phyloP scores from a whole-genome alignment of 2,113 vertebrate species.

The Oncorhynchus keta region DNA sequence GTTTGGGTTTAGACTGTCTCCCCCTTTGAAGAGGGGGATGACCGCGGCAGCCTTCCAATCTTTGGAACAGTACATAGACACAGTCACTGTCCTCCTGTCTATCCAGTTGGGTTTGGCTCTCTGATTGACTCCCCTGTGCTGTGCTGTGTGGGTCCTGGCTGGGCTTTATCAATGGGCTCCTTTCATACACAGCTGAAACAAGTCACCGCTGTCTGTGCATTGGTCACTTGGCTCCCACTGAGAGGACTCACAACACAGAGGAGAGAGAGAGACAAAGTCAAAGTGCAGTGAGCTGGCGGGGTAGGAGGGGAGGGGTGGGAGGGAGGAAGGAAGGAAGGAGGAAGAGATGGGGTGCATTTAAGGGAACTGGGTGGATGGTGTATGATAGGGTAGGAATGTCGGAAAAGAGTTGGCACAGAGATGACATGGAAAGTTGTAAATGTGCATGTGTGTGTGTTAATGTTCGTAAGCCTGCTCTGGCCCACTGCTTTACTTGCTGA shows the following conservation, averaged over 20 bases:
- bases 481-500: constrained; percentile 48
- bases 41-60: no score
- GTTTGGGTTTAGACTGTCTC: no score
- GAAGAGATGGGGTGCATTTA: constrained; percentile 49
- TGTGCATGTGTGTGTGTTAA: constrained; percentile 40
- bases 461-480: constrained; percentile 58
- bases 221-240: constrained; percentile 57
- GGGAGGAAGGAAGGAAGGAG: constrained; percentile 15
- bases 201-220: constrained; percentile 70
- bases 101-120: constrained; percentile 58
- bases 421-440: not conserved
- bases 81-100: constrained; percentile 45
- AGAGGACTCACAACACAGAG: constrained; percentile 4
- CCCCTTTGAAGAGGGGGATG: no score
- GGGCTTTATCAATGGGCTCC: constrained; percentile 69
- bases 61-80: not conserved
- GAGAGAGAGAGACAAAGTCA: not conserved
- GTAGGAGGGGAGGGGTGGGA: not conserved
- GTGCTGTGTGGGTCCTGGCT: constrained; percentile 56
- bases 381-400: constrained; percentile 17
- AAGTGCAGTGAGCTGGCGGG: not conserved
- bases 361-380: constrained; percentile 30
- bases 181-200: constrained; percentile 73
- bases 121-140: constrained; percentile 55
- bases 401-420: constrained; percentile 22